A percentile compares a stretch with the other conserved stretches of the same genome.
Conservation (phyloP, 2,888 invertebrate genomes). For the Erpobdella octoculata region DNA sequence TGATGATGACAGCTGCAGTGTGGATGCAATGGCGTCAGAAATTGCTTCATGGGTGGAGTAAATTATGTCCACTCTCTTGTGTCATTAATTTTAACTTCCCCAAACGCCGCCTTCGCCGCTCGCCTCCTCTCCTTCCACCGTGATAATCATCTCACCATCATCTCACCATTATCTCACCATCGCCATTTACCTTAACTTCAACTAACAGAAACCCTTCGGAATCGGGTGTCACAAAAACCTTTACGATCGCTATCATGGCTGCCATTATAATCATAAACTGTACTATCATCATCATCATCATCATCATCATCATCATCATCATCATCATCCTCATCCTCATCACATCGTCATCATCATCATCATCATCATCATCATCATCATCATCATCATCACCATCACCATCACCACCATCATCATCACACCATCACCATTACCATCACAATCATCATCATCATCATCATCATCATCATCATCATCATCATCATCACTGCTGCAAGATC, state of each 20-base stretch:
- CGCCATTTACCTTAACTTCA: not conserved
- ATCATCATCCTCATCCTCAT: not conserved
- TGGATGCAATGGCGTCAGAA: too few relatives aligned
- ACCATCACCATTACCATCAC: not conserved
- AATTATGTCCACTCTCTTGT: too few relatives aligned
- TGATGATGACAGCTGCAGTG: constrained; percentile 13
- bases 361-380: constrained; percentile 9
- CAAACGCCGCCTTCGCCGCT: too few relatives aligned
- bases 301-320: constrained; percentile 7
- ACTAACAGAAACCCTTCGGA: too few relatives aligned
- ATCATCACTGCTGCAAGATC: not conserved
- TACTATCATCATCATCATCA: constrained; percentile 2
- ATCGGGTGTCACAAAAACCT: not conserved
- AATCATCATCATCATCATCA: not conserved
- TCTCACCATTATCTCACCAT: not conserved
- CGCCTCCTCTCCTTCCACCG: not conserved
- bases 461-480: not conserved
- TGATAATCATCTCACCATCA: not conserved
- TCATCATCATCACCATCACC: not conserved
- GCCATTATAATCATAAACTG: not conserved
- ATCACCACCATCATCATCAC: not conserved
- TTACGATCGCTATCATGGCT: not conserved
- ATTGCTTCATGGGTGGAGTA: too few relatives aligned
- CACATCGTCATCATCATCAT: not conserved
- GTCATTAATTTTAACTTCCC: too few relatives aligned